phyloP scores from a whole-genome alignment of 1,140 invertebrate species.

The Chrysoperla carnea region DNA sequence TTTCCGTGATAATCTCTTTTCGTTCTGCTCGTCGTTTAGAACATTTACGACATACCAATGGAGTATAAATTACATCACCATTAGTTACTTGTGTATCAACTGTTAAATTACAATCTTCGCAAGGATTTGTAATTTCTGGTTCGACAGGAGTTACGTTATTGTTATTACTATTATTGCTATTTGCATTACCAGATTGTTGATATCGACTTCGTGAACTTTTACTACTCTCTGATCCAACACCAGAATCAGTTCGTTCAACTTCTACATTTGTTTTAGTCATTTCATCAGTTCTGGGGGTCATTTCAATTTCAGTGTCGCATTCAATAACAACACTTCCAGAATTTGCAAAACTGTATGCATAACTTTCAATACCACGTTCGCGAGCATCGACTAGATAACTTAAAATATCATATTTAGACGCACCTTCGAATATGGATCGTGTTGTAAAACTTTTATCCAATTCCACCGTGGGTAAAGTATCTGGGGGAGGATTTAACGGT shows the following conservation, averaged over 20 bases:
- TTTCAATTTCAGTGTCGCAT: constrained; percentile 34
- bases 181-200: constrained; percentile 26
- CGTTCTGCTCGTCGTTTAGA: constrained; percentile 71
- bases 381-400: constrained; percentile 75
- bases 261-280: constrained; percentile 33
- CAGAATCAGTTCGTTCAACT: constrained; percentile 82
- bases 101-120: constrained; percentile 59
- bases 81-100: constrained; percentile 51
- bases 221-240: constrained; percentile 82
- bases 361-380: constrained; percentile 44
- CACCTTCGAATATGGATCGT: constrained; percentile 62
- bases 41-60: constrained; percentile 73
- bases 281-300: constrained; percentile 28
- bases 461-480: constrained; percentile 28
- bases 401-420: constrained; percentile 75
- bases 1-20: constrained; percentile 88
- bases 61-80: constrained; percentile 49
- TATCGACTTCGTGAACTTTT: constrained; percentile 63
- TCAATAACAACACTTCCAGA: constrained; percentile 31
- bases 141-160: constrained; percentile 5
- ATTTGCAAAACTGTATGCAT: constrained; percentile 33
- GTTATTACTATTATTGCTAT: no score
- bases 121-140: constrained; percentile 31
- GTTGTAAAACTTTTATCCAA: constrained; percentile 35
- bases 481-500: constrained; percentile 51